Evolutionary conservation across 2,888 invertebrate genomes (phyloP), one percentile per base, ranked within the genome.

Genomic region (Halictus quadricinctus): DNA sequence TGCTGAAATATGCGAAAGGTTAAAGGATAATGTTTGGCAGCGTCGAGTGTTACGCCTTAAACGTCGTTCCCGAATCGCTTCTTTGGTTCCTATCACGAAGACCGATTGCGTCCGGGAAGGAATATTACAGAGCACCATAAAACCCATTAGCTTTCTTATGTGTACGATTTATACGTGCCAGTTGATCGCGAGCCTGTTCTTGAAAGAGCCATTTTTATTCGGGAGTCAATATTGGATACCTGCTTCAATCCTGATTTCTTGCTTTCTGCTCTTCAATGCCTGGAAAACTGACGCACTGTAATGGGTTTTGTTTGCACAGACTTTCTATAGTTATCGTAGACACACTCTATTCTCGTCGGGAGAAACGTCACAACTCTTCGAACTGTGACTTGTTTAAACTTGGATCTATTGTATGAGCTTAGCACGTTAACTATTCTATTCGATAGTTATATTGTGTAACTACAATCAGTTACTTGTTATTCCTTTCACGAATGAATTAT

Each of bases 131-230:
- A 50, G 69, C 36, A 77, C 76, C 79, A 77, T 76, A 60, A 77
- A 18, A 21, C 36, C 85, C 54, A 76, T 85, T 80, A 80, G 72
- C 80, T 75, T 84, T 76, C 80, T 84, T 84, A 85, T 80, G 80
- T 75, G 77, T 60, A 46, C 80, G 75, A 85, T 80, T 77, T 79
- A 77, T 78, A 60, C 64, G 50, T 18, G 77, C 18, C 77, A 43
- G 80, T 80, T 77, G 78, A 80, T 85, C 85, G 78, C 70, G 36
- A 41, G 75, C 66, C 64, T 84, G 85, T 78, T 85, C 78, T 36
- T 84, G 85, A 85, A 74, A 54, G 80, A 58, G 41, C 79, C 86
- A 81, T 86, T 86, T 85, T 76, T 86, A 85, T 81, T 72, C 85
- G 25, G 29, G 36, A 75, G 75, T 84, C 84, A 70, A 85, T 85